These are phyloP conservation scores for Microvelia longipes DNA, from an alignment of 1,140 invertebrate genomes.

Conservation along the genomic window DNA sequence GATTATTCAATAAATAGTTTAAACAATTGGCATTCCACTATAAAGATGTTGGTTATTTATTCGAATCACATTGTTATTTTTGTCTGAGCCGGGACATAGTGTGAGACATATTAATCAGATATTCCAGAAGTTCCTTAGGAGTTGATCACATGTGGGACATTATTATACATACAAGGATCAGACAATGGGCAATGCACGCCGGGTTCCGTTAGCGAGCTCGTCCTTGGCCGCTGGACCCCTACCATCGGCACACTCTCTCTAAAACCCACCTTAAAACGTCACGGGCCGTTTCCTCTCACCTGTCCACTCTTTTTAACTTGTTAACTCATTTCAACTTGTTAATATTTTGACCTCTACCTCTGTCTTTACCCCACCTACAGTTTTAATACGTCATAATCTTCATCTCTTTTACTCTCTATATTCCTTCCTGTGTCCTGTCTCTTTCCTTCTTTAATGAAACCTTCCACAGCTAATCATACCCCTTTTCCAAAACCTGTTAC, in stretches of 20 bases:
- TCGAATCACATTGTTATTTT: no score
- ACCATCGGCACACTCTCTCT: background rate
- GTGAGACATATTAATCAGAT: no score
- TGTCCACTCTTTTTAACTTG: background rate
- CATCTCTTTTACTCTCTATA: background rate
- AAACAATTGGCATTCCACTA: no score
- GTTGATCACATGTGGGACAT: background rate
- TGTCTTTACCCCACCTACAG: background rate
- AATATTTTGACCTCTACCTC: background rate
- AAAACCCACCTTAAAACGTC: background rate
- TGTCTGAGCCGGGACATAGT: no score
- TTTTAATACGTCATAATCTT: no score
- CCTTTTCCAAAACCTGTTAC: background rate
- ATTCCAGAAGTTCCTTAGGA: no score
- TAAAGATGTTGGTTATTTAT: no score
- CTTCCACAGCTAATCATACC: background rate
- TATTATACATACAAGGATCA: background rate
- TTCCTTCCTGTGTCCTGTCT: background rate
- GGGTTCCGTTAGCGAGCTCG: background rate
- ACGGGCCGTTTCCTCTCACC: background rate
- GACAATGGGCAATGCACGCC: background rate
- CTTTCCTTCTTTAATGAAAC: background rate
- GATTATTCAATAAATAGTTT: no score
- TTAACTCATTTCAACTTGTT: background rate
- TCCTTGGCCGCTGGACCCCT: background rate